A percentile compares a stretch with the other conserved stretches of the same genome.
phyloP scores from a whole-genome alignment of 2,113 vertebrate species.

The Halcyon senegalensis region DNA sequence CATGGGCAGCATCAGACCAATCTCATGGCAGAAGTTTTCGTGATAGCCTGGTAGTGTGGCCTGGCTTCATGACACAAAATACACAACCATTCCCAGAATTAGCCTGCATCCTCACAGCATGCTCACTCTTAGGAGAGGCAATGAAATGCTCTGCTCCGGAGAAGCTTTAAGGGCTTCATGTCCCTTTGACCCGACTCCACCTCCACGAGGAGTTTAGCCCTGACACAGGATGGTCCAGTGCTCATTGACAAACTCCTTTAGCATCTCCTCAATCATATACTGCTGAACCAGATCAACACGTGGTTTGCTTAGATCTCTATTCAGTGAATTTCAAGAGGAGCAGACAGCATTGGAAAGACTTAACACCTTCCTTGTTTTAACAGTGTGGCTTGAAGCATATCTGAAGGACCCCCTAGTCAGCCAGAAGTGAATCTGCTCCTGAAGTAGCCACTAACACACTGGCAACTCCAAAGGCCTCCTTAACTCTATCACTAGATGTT shows the following conservation, averaged over 20 bases:
- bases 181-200: background rate
- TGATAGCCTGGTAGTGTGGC: fast-evolving
- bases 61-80: background rate
- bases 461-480: background rate
- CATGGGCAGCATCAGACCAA: background rate
- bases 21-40: background rate
- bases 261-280: background rate
- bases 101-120: fast-evolving
- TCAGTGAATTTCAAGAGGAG: background rate
- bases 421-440: background rate
- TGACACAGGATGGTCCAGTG: fast-evolving
- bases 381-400: background rate
- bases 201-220: background rate
- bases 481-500: background rate
- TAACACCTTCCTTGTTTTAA: background rate
- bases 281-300: background rate
- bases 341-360: background rate
- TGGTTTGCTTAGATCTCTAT: background rate
- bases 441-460: background rate
- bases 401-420: background rate
- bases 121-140: background rate
- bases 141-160: background rate
- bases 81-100: background rate
- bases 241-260: background rate
- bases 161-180: background rate